Evolutionary conservation across 1,140 invertebrate species (phyloP).

Genomic region (Drosophila sproati): DNA sequence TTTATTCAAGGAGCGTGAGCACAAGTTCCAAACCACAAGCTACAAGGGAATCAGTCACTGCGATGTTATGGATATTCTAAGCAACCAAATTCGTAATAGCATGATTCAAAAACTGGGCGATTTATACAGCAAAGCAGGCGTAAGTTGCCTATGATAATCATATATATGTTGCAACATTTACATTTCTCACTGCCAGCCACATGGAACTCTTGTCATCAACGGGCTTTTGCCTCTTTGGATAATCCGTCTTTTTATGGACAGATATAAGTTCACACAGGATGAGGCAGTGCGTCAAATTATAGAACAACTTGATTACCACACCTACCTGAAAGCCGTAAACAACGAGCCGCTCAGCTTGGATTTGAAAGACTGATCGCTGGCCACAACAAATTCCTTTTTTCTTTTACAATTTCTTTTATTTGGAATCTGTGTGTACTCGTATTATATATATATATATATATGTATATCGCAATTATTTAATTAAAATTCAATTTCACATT

Average conservation of each 20-base stretch:
- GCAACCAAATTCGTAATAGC: slow-evolving; percentile 31
- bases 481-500: slow-evolving; percentile 28
- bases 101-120: slow-evolving; percentile 60
- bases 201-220: slow-evolving; percentile 63
- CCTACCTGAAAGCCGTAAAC: slow-evolving; percentile 50
- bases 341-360: slow-evolving; percentile 51
- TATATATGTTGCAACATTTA: not conserved
- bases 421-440: slow-evolving; percentile 43
- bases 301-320: slow-evolving; percentile 47
- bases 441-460: slow-evolving; percentile 37
- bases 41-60: slow-evolving; percentile 57
- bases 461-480: slow-evolving; percentile 41
- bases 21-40: slow-evolving; percentile 43
- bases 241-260: slow-evolving; percentile 69
- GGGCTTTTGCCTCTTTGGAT: slow-evolving; percentile 73
- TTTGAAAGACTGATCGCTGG: slow-evolving; percentile 31
- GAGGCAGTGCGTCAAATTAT: slow-evolving; percentile 53
- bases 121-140: slow-evolving; percentile 49
- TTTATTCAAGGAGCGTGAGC: slow-evolving; percentile 47
- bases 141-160: not conserved
- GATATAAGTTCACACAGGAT: slow-evolving; percentile 39
- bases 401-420: slow-evolving; percentile 22
- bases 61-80: slow-evolving; percentile 61
- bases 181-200: slow-evolving; percentile 19
- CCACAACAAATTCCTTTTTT: not conserved